Percentiles rank a stretch among this genome's conserved stretches.
Conservation (phyloP, 2,113 vertebrate species). For the Strix aluco region DNA sequence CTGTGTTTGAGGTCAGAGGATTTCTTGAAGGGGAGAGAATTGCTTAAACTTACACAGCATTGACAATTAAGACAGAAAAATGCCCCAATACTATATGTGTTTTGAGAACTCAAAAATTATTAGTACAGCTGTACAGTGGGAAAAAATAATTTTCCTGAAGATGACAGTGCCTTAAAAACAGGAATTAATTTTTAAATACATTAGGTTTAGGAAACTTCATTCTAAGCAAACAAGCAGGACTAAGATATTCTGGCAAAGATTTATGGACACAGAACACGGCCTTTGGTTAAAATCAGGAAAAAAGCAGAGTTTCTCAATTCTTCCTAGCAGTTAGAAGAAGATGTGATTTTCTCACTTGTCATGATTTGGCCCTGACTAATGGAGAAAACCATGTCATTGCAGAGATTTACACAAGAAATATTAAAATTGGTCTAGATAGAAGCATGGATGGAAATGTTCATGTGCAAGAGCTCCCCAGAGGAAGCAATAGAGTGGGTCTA, state of each 20-base stretch:
- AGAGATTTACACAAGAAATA: neutral
- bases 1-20: neutral
- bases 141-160: neutral
- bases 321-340: neutral
- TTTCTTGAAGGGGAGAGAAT: neutral
- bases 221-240: neutral
- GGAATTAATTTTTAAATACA: neutral
- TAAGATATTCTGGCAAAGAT: neutral
- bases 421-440: neutral
- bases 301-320: neutral
- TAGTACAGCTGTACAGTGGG: neutral
- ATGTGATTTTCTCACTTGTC: neutral
- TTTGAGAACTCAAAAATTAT: neutral
- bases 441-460: neutral
- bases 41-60: neutral
- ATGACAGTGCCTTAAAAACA: neutral
- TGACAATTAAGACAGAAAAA: neutral
- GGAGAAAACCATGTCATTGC: neutral
- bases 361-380: neutral
- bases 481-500: neutral
- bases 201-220: neutral
- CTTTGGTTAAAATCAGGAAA: neutral
- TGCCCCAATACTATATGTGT: neutral
- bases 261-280: neutral
- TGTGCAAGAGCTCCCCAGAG: neutral